Percentiles rank a stretch among this genome's conserved stretches.
phyloP scores from a whole-genome alignment of 1,140 invertebrate species.

The Nixonia krombeini region DNA sequence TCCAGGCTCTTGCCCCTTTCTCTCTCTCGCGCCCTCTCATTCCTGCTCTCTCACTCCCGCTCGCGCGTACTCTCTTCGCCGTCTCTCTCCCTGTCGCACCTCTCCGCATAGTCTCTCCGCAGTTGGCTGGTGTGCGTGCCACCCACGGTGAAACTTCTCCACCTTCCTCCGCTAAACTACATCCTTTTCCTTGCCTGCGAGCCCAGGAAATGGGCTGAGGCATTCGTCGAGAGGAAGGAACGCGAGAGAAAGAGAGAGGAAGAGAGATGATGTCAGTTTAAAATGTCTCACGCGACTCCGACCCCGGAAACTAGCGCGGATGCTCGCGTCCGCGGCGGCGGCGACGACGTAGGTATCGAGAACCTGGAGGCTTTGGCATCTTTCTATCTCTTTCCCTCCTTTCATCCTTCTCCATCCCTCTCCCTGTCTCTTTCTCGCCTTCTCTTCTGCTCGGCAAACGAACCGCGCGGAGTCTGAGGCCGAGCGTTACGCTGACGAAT shows the following conservation, averaged over 20 bases:
- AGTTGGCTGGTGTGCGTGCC: constrained; percentile 38
- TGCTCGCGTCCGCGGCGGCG: constrained; percentile 21
- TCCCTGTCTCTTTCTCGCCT: constrained; percentile 7
- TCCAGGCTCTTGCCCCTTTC: constrained; percentile 1
- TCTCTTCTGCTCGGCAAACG: constrained; percentile 54
- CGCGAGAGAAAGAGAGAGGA: constrained; percentile 13
- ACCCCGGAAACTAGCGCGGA: constrained; percentile 45
- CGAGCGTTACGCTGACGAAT: constrained; percentile 39
- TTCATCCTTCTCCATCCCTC: neutral
- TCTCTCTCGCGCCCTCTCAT: neutral
- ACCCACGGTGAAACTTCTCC: constrained; percentile 50
- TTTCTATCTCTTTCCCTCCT: constrained; percentile 2
- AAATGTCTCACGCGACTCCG: constrained; percentile 52
- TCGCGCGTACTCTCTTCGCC: too few species aligned
- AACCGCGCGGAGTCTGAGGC: constrained; percentile 41
- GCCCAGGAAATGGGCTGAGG: constrained; percentile 43
- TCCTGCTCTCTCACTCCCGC: neutral
- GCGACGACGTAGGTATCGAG: constrained; percentile 39
- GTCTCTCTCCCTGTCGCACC: too few species aligned
- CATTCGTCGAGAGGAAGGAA: constrained; percentile 37
- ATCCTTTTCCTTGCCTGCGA: constrained; percentile 43
- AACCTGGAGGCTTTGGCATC: too few species aligned
- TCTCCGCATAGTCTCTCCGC: constrained; percentile 39
- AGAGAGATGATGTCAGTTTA: constrained; percentile 53
- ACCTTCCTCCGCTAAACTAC: constrained; percentile 49